Conservation (phyloP, 2,797 vertebrate species). For the Yasuhikotakia modesta region DNA sequence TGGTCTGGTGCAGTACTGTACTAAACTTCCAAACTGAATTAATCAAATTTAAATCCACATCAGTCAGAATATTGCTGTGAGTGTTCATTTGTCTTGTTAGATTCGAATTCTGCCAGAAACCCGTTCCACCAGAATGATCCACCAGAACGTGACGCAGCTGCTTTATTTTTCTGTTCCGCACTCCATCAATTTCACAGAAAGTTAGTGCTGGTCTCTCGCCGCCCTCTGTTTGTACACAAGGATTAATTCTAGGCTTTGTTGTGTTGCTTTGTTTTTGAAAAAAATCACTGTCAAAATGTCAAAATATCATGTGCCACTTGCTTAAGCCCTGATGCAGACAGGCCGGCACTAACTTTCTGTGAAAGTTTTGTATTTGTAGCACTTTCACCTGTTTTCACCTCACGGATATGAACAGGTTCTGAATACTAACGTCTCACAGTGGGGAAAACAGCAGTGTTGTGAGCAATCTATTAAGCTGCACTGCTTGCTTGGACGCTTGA, state of each 20-base stretch:
- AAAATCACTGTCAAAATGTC: conserved; percentile 18
- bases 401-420: conserved; percentile 9
- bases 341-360: no score
- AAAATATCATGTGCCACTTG: conserved; percentile 5
- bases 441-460: conserved; percentile 21
- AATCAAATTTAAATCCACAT: conserved; percentile 30
- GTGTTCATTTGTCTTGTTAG: conserved; percentile 4
- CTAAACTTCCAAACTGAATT: neutral
- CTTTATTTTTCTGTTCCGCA: conserved; percentile 14
- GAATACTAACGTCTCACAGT: conserved; percentile 25
- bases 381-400: conserved; percentile 22
- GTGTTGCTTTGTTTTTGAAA: conserved; percentile 15
- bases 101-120: conserved; percentile 18
- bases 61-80: conserved; percentile 30
- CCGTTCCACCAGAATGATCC: neutral
- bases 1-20: neutral
- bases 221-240: conserved; percentile 23
- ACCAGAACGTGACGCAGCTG: neutral
- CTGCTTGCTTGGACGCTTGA: conserved; percentile 10
- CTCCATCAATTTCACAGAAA: conserved; percentile 27
- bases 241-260: conserved; percentile 26
- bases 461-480: conserved; percentile 13
- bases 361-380: conserved; percentile 1
- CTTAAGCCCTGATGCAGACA: neutral
- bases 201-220: conserved; percentile 21